Evolutionary conservation across 2,888 invertebrate genomes (phyloP).

Genomic region (Apodemia mormo): DNA sequence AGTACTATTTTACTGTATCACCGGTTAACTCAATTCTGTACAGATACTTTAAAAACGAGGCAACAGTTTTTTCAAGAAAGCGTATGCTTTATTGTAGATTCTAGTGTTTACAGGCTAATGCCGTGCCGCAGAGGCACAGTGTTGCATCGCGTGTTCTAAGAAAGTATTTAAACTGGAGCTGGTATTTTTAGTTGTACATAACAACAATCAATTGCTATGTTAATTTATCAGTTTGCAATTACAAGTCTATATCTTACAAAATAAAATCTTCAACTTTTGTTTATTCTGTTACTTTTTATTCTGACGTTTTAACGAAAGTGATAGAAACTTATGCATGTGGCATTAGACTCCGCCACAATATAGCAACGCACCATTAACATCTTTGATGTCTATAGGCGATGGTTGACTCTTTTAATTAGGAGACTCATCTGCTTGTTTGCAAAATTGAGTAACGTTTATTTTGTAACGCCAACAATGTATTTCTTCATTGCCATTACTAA

Average conservation of each 20-base stretch:
- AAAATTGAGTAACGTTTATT: no score
- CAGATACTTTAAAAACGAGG: background rate
- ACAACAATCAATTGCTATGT: conserved; percentile 7
- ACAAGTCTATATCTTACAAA: background rate
- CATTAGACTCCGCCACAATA: no score
- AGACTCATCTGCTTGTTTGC: no score
- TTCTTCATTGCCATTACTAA: no score
- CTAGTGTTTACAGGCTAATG: conserved; percentile 56
- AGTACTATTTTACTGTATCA: background rate
- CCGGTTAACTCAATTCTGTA: no score
- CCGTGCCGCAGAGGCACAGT: conserved; percentile 45
- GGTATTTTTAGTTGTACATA: no score
- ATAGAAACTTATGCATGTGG: background rate
- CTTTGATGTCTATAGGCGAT: no score
- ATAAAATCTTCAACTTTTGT: background rate
- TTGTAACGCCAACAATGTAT: no score
- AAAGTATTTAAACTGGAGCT: conserved; percentile 46
- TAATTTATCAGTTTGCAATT: conserved; percentile 25
- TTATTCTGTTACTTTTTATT: background rate
- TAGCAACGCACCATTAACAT: no score
- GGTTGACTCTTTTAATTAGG: no score
- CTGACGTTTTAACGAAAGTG: background rate
- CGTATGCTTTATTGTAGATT: conserved; percentile 2
- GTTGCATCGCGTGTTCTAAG: conserved; percentile 62
- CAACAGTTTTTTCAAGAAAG: background rate